A percentile compares a stretch with the other conserved stretches of the same genome.
phyloP scores from a whole-genome alignment of 2,113 vertebrate genomes.

The Garra rufa region DNA sequence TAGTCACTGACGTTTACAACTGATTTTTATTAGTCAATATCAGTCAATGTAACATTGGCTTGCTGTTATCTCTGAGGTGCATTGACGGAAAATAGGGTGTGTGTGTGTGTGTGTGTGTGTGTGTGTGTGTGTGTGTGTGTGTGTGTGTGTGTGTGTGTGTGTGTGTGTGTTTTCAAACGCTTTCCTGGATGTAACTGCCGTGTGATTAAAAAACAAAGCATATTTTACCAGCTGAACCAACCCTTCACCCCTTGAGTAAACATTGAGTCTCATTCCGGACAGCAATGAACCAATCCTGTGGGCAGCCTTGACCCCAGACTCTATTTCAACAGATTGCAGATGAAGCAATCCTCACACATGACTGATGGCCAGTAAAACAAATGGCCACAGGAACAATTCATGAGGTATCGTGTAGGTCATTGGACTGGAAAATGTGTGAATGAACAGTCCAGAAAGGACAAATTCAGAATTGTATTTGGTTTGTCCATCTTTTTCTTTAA shows the following conservation, averaged over 20 bases:
- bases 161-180: neutral
- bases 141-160: neutral
- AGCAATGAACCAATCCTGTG: constrained; percentile 27
- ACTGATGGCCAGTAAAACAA: constrained; percentile 22
- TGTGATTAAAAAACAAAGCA: constrained; percentile 18
- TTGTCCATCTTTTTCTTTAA: neutral
- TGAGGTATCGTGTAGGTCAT: neutral
- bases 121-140: neutral
- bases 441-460: neutral
- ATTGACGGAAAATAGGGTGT: neutral
- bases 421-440: constrained; percentile 1
- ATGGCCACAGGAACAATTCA: neutral
- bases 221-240: constrained; percentile 24
- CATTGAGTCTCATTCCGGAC: constrained; percentile 30
- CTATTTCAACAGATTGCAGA: constrained; percentile 44
- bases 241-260: constrained; percentile 46
- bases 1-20: neutral
- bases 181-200: constrained; percentile 14
- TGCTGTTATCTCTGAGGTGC: neutral
- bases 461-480: neutral
- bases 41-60: neutral
- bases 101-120: neutral
- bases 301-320: constrained; percentile 52
- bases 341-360: constrained; percentile 36
- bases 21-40: neutral